Conservation (phyloP, 2,888 invertebrate genomes). For the Entomobrya multifasciata region DNA sequence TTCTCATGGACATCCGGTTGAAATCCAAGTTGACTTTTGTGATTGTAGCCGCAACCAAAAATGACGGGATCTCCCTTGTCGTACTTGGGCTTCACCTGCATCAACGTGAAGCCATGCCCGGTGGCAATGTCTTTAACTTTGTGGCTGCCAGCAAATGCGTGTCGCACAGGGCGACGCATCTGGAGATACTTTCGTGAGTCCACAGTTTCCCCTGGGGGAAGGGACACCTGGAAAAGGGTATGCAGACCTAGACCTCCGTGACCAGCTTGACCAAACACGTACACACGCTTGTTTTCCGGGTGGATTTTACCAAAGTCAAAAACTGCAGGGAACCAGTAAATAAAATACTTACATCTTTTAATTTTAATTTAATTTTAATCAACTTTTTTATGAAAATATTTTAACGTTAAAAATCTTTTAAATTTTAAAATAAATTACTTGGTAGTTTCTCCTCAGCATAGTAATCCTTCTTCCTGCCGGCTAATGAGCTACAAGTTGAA, state of each 20-base stretch:
- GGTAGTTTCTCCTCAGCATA: slow-evolving; percentile 68
- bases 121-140: slow-evolving; percentile 87
- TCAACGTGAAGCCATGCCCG: slow-evolving; percentile 95
- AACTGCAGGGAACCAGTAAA: slow-evolving; percentile 63
- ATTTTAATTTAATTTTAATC: neutral
- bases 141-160: slow-evolving; percentile 66
- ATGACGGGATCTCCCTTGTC: slow-evolving; percentile 84
- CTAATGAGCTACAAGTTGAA: neutral
- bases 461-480: slow-evolving; percentile 54
- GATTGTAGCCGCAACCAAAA: slow-evolving; percentile 95
- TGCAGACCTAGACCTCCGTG: slow-evolving; percentile 75
- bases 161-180: slow-evolving; percentile 74
- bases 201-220: no score
- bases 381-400: neutral
- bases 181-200: slow-evolving; percentile 6
- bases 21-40: slow-evolving; percentile 89
- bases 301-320: slow-evolving; percentile 74
- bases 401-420: neutral
- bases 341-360: neutral
- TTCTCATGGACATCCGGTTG: slow-evolving; percentile 84
- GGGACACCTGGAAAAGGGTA: slow-evolving; percentile 39
- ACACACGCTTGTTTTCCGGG: slow-evolving; percentile 71
- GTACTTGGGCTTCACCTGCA: slow-evolving; percentile 84
- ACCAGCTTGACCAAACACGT: slow-evolving; percentile 75
- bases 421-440: slow-evolving; percentile 63